Base-by-base conservation (phyloP, 2,113 vertebrate species). In the Cyanocitta stelleri region DNA sequence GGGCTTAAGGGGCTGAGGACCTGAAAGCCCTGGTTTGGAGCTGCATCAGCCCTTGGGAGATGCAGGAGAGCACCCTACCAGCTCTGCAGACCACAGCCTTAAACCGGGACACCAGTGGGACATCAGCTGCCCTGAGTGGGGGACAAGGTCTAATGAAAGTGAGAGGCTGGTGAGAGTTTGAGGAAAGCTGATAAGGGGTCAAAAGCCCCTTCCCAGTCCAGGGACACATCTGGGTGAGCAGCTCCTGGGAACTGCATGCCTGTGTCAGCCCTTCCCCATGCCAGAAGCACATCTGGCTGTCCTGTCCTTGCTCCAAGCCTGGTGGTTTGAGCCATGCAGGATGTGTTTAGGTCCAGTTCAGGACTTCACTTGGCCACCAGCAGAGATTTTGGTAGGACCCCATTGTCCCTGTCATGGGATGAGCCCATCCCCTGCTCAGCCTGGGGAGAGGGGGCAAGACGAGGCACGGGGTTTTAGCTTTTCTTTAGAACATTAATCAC, bases 401-500 rank as follows among this genome's bases (percentile, higher is more conserved):
- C 24, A 10, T 21, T 0, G 0, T 41, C 48, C 37, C 69, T 78
- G 59, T 33, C 43, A 26, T 1, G 63, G 32, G 16, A 46, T 89
- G 85, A 87, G 74, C 48, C 90, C 64, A 58, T 54, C 61, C 49
- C 35, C 79, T 82, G 43, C 43, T 43, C 43, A 43, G 88, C 48
- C 71, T 72, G 69, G 54, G 69, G n/a, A 85, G 51, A 78, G 13
- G 26, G 71, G 39, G 9, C 2, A 5, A 85, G 54, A 21, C 61
- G n/a, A 73, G 8, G 29, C 64, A 48, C 37, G 61, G 64, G 68
- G 44, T 29, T 89, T 96, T 43, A 68, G 44, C 48, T 94, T 97
- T 95, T 93, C 96, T 97, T 94, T 81, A 62, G 94, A 89, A 95
- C 94, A 92, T 87, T 78, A 97, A 94, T 77, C 64, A 87, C 33